Evolutionary conservation across 2,888 invertebrate genomes (phyloP).

Genomic region (Dorcus parallelipipedus): DNA sequence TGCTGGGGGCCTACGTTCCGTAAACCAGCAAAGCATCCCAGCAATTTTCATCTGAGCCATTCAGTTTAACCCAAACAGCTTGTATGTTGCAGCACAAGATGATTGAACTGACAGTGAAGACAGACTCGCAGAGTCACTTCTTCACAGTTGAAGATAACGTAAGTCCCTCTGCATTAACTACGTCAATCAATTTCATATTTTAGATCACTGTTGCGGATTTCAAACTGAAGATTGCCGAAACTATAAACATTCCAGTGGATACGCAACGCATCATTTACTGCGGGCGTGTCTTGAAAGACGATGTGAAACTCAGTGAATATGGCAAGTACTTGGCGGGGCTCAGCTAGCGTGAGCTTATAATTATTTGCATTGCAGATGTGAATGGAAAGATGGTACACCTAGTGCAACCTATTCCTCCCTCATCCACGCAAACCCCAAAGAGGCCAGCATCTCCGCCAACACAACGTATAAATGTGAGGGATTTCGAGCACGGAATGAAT

Average conservation of each 20-base stretch:
- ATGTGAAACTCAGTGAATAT: constrained; percentile 79
- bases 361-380: constrained; percentile 59
- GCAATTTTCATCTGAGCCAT: too few species aligned
- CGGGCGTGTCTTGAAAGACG: constrained; percentile 90
- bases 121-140: constrained; percentile 81
- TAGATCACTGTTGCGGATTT: constrained; percentile 80
- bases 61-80: too few species aligned
- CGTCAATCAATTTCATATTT: constrained; percentile 8
- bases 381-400: constrained; percentile 90
- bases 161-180: constrained; percentile 53
- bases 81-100: constrained; percentile 46
- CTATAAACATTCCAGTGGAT: constrained; percentile 75
- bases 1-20: too few species aligned
- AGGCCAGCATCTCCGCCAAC: constrained; percentile 36
- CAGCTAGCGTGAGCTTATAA: too few species aligned
- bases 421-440: constrained; percentile 31
- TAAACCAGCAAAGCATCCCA: too few species aligned
- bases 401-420: constrained; percentile 82
- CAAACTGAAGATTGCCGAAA: constrained; percentile 73
- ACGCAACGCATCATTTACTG: constrained; percentile 90
- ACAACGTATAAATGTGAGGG: constrained; percentile 34
- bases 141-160: constrained; percentile 83
- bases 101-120: constrained; percentile 86
- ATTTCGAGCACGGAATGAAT: constrained; percentile 53
- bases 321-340: constrained; percentile 53